These are phyloP conservation scores for Cryptus viduatorius DNA, from an alignment of 2,888 invertebrate species.

Conservation along the genomic window DNA sequence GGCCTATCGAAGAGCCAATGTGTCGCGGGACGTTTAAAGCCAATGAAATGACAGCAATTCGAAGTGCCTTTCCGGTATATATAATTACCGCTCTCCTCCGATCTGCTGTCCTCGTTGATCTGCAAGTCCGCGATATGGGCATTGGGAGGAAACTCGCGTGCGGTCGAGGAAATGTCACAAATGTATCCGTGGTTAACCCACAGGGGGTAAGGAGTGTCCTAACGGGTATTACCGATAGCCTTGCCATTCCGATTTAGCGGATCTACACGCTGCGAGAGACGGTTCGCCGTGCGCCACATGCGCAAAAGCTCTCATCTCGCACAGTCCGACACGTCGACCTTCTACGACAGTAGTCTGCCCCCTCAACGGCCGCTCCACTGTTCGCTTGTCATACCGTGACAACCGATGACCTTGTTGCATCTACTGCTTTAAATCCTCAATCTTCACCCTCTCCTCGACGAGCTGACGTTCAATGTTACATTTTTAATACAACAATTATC, in stretches of 20 bases:
- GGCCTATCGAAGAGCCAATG: no score
- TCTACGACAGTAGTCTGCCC: not conserved
- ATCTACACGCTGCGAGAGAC: conserved; percentile 37
- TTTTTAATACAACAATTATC: conserved; percentile 2
- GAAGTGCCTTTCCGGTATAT: not conserved
- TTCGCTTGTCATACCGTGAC: conserved; percentile 30
- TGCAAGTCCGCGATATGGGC: conserved; percentile 13
- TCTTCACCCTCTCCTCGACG: not conserved
- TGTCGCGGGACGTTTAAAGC: no score
- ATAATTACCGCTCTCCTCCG: not conserved
- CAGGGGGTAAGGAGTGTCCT: not conserved
- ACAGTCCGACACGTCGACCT: not conserved
- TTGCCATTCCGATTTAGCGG: conserved; percentile 55
- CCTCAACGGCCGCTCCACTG: not conserved
- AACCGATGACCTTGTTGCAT: conserved; percentile 40
- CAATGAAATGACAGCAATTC: not conserved
- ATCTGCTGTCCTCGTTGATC: conserved; percentile 26
- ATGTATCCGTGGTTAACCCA: not conserved
- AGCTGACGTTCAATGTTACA: not conserved
- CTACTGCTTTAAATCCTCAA: not conserved
- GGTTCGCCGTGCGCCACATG: not conserved
- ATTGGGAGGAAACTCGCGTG: conserved; percentile 4
- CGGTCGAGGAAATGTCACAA: conserved; percentile 21
- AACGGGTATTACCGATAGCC: conserved; percentile 20
- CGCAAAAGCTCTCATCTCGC: conserved; percentile 42